phyloP scores from a whole-genome alignment of 2,797 vertebrate species.

The Micropoecilia bifurca region DNA sequence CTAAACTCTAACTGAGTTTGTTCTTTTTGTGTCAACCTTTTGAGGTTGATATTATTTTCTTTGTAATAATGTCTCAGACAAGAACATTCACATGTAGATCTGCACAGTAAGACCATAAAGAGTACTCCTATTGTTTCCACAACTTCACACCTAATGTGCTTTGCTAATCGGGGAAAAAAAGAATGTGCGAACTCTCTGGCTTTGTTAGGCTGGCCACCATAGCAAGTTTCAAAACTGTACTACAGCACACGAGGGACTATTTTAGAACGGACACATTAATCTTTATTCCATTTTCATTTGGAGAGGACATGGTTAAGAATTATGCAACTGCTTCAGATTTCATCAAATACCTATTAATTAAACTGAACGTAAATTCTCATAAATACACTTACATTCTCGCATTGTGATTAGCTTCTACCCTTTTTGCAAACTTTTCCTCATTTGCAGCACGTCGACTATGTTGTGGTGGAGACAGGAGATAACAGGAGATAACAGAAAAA shows the following conservation, averaged over 20 bases:
- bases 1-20: not conserved
- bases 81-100: constrained; percentile 11
- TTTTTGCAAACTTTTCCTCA: constrained; percentile 17
- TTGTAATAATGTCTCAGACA: constrained; percentile 14
- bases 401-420: constrained; percentile 6
- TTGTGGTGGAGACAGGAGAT: constrained; percentile 24
- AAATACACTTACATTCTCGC: constrained; percentile 3
- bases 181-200: not conserved
- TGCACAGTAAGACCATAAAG: not conserved
- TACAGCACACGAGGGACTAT: not conserved
- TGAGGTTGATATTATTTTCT: not conserved
- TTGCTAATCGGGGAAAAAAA: not conserved
- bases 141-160: not conserved
- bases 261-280: constrained; percentile 32
- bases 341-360: constrained; percentile 5
- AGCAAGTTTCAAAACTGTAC: constrained; percentile 12
- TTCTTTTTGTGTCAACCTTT: not conserved
- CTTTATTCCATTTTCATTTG: constrained; percentile 15
- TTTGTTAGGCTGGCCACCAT: constrained; percentile 1
- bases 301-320: constrained; percentile 10
- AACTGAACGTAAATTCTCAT: constrained; percentile 9
- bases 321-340: constrained; percentile 17
- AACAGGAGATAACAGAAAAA: constrained; percentile 37
- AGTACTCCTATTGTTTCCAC: not conserved
- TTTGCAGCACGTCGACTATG: constrained; percentile 12